phyloP scores from a whole-genome alignment of 2,888 invertebrate genomes.

The Melanargia galathea region DNA sequence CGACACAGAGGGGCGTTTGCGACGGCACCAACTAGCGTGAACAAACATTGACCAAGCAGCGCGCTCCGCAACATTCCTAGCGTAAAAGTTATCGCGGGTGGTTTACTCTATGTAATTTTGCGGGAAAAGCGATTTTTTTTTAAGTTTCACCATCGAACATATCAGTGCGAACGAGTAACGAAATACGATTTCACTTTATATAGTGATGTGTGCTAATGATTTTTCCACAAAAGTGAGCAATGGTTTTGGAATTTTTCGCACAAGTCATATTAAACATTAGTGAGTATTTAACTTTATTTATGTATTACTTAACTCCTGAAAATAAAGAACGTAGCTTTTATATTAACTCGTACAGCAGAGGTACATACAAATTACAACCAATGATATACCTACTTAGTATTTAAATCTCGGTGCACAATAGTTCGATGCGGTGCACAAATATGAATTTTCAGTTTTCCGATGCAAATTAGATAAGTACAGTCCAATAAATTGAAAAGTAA shows the following conservation, averaged over 20 bases:
- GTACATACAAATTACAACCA: no score
- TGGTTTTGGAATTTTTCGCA: conserved; percentile 59
- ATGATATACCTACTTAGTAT: no score
- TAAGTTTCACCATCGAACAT: conserved; percentile 60
- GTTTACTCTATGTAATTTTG: conserved; percentile 81
- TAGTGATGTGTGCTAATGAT: conserved; percentile 60
- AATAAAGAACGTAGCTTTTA: no score
- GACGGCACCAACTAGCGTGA: conserved; percentile 65
- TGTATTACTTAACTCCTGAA: no score
- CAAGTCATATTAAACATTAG: conserved; percentile 62
- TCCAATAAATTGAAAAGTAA: no score
- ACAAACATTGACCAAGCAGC: conserved; percentile 75
- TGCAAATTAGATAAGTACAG: no score
- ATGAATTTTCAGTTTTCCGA: no score
- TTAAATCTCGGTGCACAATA: no score
- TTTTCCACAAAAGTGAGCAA: conserved; percentile 54
- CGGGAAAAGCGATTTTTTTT: conserved; percentile 69
- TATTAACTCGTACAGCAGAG: no score
- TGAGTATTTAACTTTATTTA: conserved; percentile 55
- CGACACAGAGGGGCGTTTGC: conserved; percentile 56
- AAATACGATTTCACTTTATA: conserved; percentile 58
- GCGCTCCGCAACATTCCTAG: conserved; percentile 80
- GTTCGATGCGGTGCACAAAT: no score
- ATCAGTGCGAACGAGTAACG: conserved; percentile 67
- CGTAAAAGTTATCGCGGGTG: conserved; percentile 81